Evolutionary conservation across 2,113 vertebrate genomes (phyloP).

Genomic region (Petaurus breviceps): DNA sequence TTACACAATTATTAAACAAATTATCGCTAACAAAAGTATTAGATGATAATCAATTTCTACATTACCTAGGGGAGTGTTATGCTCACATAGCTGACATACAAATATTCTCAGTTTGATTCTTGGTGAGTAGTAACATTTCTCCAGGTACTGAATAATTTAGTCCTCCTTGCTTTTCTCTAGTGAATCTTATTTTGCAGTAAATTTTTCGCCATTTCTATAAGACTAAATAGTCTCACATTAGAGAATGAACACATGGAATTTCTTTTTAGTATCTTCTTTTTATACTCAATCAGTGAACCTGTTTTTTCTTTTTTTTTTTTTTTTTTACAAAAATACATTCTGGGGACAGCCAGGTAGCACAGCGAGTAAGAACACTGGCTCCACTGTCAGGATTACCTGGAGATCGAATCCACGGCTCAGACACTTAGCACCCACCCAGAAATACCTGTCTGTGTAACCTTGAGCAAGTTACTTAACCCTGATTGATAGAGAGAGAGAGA

Average conservation of each 20-base stretch:
- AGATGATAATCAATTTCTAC: background rate
- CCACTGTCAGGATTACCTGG: no score
- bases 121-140: background rate
- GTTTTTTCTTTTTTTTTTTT: no score
- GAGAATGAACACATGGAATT: background rate
- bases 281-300: background rate
- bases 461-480: no score
- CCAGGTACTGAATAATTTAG: background rate
- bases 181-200: background rate
- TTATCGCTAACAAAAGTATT: background rate
- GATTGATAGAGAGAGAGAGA: no score
- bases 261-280: background rate
- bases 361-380: no score
- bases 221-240: background rate
- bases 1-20: background rate
- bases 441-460: no score
- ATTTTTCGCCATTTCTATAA: background rate
- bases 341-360: no score
- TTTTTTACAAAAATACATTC: background rate
- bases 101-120: slow-evolving; percentile 6
- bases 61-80: background rate
- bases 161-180: background rate
- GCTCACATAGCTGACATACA: background rate
- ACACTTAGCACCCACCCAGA: no score
- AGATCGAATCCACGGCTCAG: no score